A percentile compares a stretch with the other conserved stretches of the same genome.
These are phyloP conservation scores for Pseudopodoces humilis DNA, from an alignment of 2,113 vertebrate species.

Conservation along the genomic window DNA sequence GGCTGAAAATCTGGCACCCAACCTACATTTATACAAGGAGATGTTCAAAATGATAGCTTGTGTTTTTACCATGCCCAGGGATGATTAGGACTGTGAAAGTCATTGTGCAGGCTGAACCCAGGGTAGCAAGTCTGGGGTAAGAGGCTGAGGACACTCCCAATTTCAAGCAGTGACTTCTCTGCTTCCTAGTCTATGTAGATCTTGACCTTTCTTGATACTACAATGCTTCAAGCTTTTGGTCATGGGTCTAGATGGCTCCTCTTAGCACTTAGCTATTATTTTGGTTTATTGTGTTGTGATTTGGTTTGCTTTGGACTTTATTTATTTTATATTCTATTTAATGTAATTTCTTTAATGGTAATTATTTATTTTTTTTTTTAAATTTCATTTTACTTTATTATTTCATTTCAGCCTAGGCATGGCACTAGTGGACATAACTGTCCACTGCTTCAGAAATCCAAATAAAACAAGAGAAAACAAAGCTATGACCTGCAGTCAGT, in stretches of 20 bases:
- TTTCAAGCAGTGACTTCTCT: not conserved
- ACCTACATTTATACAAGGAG: not conserved
- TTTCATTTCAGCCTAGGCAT: not conserved
- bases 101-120: not conserved
- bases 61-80: fast-evolving
- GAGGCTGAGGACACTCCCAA: not conserved
- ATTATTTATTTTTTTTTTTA: not conserved
- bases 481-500: not conserved
- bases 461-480: not conserved
- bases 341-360: not conserved
- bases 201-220: not conserved
- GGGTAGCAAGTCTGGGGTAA: no score
- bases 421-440: not conserved
- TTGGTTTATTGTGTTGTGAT: not conserved
- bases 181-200: not conserved
- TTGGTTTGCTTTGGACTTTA: not conserved
- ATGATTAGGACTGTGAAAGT: not conserved
- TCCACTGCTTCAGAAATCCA: not conserved
- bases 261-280: not conserved
- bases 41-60: not conserved
- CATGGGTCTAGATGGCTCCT: not conserved
- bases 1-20: not conserved
- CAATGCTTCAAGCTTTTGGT: not conserved
- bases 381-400: not conserved
- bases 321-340: not conserved